Evolutionary conservation across 2,113 vertebrate species (phyloP).

Genomic region (Seriola aureovittata): DNA sequence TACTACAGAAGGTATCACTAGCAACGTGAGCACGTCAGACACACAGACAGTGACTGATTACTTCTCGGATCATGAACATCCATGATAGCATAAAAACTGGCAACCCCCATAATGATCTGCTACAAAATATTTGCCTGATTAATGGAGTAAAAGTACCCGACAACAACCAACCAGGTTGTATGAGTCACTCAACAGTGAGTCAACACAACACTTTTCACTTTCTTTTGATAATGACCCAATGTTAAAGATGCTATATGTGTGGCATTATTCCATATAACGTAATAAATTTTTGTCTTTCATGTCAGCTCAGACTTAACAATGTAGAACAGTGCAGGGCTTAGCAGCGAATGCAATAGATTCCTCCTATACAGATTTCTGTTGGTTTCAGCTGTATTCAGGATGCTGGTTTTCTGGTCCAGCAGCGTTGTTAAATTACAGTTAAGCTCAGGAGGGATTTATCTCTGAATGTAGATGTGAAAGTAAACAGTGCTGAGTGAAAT

Average conservation of each 20-base stretch:
- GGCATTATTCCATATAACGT: background rate
- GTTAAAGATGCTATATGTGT: background rate
- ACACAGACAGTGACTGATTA: slow-evolving; percentile 46
- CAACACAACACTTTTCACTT: slow-evolving; percentile 1
- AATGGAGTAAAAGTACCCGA: slow-evolving; percentile 42
- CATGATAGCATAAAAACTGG: slow-evolving; percentile 42
- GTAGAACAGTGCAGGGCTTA: background rate
- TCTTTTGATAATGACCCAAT: background rate
- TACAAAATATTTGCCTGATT: slow-evolving; percentile 57
- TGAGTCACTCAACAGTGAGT: background rate
- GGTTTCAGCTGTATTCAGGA: background rate
- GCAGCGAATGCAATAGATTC: background rate
- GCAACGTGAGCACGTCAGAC: slow-evolving; percentile 6
- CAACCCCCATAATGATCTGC: slow-evolving; percentile 47
- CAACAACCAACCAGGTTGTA: slow-evolving; percentile 16
- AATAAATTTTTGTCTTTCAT: background rate
- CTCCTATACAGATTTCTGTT: background rate
- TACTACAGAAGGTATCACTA: background rate
- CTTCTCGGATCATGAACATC: slow-evolving; percentile 28
- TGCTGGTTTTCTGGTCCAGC: background rate
- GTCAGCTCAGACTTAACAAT: background rate
- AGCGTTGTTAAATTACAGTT: background rate
- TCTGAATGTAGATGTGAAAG: background rate
- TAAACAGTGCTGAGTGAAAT: background rate
- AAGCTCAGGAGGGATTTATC: background rate